Conservation (phyloP, 2,888 invertebrate genomes). For the Synergus umbraculus region DNA sequence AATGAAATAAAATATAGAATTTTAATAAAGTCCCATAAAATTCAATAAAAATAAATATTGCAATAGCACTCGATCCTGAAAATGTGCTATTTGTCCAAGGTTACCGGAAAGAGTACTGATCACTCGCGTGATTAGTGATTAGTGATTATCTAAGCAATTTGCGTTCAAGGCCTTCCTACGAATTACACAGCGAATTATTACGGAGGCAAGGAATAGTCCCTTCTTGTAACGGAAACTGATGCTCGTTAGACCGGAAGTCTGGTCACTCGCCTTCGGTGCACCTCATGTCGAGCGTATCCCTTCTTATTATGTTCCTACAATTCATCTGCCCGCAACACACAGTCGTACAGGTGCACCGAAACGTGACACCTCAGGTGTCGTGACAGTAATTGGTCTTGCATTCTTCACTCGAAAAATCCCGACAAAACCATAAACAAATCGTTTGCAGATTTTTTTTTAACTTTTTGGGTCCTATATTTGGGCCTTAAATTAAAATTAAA, state of each 20-base stretch:
- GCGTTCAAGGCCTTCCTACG: conserved; percentile 12
- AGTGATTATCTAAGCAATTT: conserved; percentile 15
- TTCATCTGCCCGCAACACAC: conserved; percentile 47
- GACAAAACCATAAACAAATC: neutral
- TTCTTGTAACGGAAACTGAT: conserved; percentile 49
- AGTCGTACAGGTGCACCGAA: conserved; percentile 47
- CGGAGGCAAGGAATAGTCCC: neutral
- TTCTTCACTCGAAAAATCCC: neutral
- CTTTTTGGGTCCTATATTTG: too few relatives aligned
- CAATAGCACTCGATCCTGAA: neutral
- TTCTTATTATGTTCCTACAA: conserved; percentile 29
- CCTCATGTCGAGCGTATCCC: conserved; percentile 49
- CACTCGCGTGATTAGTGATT: neutral
- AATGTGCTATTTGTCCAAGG: conserved; percentile 7
- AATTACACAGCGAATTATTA: conserved; percentile 28
- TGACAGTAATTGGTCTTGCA: neutral
- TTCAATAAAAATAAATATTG: too few relatives aligned
- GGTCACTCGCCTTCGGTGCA: conserved; percentile 52
- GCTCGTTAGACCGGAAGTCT: conserved; percentile 54
- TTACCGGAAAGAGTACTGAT: conserved; percentile 32
- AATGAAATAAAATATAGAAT: too few relatives aligned
- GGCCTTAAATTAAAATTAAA: too few relatives aligned
- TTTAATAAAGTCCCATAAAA: too few relatives aligned
- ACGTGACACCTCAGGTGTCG: neutral
- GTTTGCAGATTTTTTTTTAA: neutral